phyloP scores from a whole-genome alignment of 2,113 vertebrate species.

The Arizona elegans region DNA sequence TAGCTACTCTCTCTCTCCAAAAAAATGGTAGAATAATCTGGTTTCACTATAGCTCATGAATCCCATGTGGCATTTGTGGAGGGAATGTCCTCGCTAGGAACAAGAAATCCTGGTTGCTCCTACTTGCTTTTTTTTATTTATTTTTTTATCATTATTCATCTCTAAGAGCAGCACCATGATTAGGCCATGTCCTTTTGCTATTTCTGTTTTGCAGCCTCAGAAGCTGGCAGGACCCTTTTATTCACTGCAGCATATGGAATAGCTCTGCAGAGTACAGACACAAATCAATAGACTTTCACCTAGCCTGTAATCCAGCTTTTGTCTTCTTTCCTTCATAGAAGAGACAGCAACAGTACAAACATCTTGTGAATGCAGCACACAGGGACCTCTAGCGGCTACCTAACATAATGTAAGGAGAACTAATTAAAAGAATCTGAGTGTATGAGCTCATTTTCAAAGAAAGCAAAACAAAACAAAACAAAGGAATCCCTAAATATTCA shows the following conservation, averaged over 20 bases:
- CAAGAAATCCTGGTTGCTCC: background rate
- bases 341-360: background rate
- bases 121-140: background rate
- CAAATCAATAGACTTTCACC: slow-evolving; percentile 6
- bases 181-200: background rate
- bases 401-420: background rate
- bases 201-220: slow-evolving; percentile 1
- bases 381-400: slow-evolving; percentile 23
- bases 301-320: slow-evolving; percentile 9
- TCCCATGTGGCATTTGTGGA: background rate
- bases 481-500: background rate
- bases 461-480: background rate
- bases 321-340: background rate
- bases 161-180: background rate
- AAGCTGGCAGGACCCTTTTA: background rate
- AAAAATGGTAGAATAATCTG: background rate
- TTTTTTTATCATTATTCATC: background rate
- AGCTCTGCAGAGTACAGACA: background rate
- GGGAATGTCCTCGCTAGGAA: background rate
- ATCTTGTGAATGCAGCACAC: background rate
- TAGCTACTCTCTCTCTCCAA: background rate
- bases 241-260: background rate
- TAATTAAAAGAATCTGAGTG: background rate
- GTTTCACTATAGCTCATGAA: background rate
- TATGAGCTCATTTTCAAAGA: background rate